phyloP scores from a whole-genome alignment of 2,797 vertebrate genomes.

The Scleropages formosus region DNA sequence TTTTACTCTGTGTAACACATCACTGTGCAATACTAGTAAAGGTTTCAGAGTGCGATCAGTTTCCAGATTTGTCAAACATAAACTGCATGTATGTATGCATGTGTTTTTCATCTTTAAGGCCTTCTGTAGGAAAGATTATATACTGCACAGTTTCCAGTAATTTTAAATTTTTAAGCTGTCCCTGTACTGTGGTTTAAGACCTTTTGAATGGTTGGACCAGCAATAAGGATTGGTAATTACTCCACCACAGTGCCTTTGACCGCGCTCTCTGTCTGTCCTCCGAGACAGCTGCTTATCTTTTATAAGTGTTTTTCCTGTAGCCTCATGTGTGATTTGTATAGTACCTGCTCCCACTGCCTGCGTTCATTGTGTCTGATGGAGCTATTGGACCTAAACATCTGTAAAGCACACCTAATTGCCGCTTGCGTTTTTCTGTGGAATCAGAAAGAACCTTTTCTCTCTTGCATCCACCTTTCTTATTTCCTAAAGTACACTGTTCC shows the following conservation, averaged over 20 bases:
- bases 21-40: no score
- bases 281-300: neutral
- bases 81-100: no score
- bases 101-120: no score
- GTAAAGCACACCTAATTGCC: neutral
- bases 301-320: neutral
- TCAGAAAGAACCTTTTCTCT: neutral
- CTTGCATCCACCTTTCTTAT: neutral
- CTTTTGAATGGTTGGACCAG: no score
- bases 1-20: no score
- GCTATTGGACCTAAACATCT: neutral
- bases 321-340: neutral
- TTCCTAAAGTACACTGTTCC: neutral
- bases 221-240: neutral
- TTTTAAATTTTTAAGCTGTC: no score
- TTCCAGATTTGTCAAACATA: no score
- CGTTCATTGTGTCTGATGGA: neutral
- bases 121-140: no score
- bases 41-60: no score
- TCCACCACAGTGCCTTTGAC: neutral
- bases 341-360: neutral
- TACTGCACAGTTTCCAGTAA: no score
- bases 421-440: no score
- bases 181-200: no score
- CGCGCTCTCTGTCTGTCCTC: neutral